These are phyloP conservation scores for Thysanoteuthis rhombus DNA, from an alignment of 2,888 invertebrate genomes.

Conservation along the genomic window DNA sequence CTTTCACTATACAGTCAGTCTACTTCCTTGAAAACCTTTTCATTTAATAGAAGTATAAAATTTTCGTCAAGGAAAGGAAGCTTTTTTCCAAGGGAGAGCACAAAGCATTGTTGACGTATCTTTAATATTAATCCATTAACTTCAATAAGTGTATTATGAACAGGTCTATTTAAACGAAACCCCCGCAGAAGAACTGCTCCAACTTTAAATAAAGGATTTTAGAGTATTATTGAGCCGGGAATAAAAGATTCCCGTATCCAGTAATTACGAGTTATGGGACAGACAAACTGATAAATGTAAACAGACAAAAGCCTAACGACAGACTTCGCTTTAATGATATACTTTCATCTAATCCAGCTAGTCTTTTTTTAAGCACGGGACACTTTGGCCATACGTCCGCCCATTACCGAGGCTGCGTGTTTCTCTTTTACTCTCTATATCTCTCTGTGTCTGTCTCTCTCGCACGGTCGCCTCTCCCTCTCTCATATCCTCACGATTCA, in stretches of 20 bases:
- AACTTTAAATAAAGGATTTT: too few relatives aligned
- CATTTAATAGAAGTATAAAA: too few relatives aligned
- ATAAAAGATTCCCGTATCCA: not conserved
- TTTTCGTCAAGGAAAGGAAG: too few relatives aligned
- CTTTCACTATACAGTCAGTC: too few relatives aligned
- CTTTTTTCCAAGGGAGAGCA: too few relatives aligned
- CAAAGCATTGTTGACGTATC: too few relatives aligned
- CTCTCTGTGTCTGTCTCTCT: not conserved
- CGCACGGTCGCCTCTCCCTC: not conserved
- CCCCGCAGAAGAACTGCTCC: too few relatives aligned
- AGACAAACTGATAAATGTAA: not conserved
- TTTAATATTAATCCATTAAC: too few relatives aligned
- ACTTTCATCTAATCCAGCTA: not conserved
- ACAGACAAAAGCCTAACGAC: not conserved
- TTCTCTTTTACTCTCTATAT: too few relatives aligned
- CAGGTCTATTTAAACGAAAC: too few relatives aligned
- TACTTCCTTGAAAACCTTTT: too few relatives aligned
- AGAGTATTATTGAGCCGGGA: not conserved
- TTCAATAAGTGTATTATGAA: too few relatives aligned
- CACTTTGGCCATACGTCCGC: not conserved
- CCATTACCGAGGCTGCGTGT: not conserved
- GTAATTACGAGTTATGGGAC: not conserved
- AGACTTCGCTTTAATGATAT: not conserved
- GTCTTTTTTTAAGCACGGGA: conserved; percentile 1
- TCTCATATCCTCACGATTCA: not conserved